Percentiles rank a stretch among this genome's conserved stretches.
These are phyloP conservation scores for Chymomyza amoena DNA, from an alignment of 2,888 invertebrate species.

Conservation along the genomic window DNA sequence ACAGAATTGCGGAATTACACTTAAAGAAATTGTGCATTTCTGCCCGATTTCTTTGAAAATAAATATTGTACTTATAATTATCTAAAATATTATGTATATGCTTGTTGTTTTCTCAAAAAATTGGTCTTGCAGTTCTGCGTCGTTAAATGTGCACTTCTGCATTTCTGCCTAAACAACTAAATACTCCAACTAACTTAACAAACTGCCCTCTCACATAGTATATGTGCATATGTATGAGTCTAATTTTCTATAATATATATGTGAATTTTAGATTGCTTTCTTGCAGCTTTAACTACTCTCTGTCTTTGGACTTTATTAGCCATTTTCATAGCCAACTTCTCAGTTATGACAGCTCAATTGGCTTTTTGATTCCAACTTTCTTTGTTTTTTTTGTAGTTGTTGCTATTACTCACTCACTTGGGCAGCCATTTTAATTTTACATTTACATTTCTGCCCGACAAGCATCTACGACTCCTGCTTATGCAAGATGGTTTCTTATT, in stretches of 20 bases:
- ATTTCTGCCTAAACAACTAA: neutral
- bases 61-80: too few relatives aligned
- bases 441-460: neutral
- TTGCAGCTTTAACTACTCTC: constrained; percentile 40
- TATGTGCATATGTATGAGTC: constrained; percentile 2
- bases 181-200: too few relatives aligned
- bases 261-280: neutral
- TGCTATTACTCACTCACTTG: constrained; percentile 5
- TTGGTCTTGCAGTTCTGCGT: too few relatives aligned
- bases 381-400: neutral
- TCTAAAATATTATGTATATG: too few relatives aligned
- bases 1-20: too few relatives aligned
- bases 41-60: too few relatives aligned
- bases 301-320: constrained; percentile 1
- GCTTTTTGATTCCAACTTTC: constrained; percentile 16
- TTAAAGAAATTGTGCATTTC: too few relatives aligned
- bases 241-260: neutral
- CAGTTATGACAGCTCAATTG: constrained; percentile 50
- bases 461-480: neutral
- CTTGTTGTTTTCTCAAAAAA: too few relatives aligned
- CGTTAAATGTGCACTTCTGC: too few relatives aligned
- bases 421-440: neutral
- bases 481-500: constrained; percentile 5
- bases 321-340: constrained; percentile 9
- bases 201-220: neutral